These are phyloP conservation scores for Dissostichus mawsoni DNA, from an alignment of 2,113 vertebrate species.

Conservation along the genomic window DNA sequence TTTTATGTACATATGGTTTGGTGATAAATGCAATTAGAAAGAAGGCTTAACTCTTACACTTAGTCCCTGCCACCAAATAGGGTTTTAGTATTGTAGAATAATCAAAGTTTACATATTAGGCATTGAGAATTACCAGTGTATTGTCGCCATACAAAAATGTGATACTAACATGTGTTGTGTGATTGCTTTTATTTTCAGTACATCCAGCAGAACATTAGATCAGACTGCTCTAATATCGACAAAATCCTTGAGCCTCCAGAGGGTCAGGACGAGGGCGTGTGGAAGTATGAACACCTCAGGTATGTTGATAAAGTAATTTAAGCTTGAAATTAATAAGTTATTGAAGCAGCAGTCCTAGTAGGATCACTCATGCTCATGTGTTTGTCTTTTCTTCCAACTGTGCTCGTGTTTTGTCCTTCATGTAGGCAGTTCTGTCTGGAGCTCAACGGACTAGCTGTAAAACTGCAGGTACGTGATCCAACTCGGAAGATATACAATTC, in stretches of 20 bases:
- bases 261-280: conserved; percentile 98
- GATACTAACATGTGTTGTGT: not conserved
- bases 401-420: conserved; percentile 18
- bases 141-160: not conserved
- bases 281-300: conserved; percentile 99
- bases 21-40: too few species aligned
- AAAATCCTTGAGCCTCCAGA: conserved; percentile 99
- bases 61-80: too few species aligned
- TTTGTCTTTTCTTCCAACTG: not conserved
- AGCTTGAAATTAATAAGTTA: not conserved
- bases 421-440: conserved; percentile 97
- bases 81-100: too few species aligned
- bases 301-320: conserved; percentile 59
- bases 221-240: conserved; percentile 97
- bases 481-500: too few species aligned
- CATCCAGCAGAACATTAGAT: conserved; percentile 98
- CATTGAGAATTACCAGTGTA: too few species aligned
- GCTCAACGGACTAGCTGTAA: conserved; percentile 97
- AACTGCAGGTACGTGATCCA: conserved; percentile 90
- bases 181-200: conserved; percentile 84
- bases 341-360: not conserved
- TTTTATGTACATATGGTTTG: not conserved
- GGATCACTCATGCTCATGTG: not conserved
- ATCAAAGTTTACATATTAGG: too few species aligned
- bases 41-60: too few species aligned